A percentile compares a stretch with the other conserved stretches of the same genome.
Evolutionary conservation across 2,888 invertebrate species (phyloP).

Genomic region (Drosophila paramelanica): DNA sequence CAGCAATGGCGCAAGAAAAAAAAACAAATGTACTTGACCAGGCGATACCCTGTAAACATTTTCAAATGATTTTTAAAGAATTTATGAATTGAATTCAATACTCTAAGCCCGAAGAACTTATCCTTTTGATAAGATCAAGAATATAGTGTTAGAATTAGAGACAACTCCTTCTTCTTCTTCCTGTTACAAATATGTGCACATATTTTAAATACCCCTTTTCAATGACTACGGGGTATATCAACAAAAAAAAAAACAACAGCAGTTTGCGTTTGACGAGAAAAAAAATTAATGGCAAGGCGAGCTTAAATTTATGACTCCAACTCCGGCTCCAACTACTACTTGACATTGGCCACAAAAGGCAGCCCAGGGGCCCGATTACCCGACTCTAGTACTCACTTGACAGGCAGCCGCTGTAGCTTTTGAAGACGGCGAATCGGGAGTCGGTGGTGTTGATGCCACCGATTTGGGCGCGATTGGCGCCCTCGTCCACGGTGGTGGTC

Average conservation of each 20-base stretch:
- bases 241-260: not conserved
- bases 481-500: slow-evolving; percentile 88
- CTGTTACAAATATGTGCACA: no score
- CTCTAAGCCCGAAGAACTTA: no score
- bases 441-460: slow-evolving; percentile 94
- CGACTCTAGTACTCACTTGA: slow-evolving; percentile 89
- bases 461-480: slow-evolving; percentile 93
- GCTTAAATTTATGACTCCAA: slow-evolving; percentile 60
- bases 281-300: slow-evolving; percentile 57
- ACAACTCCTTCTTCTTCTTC: no score
- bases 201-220: not conserved
- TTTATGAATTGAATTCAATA: no score
- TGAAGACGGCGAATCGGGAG: slow-evolving; percentile 92
- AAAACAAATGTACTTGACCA: not conserved
- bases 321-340: not conserved
- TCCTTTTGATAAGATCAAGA: no score
- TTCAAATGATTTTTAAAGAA: no score
- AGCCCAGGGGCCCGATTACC: slow-evolving; percentile 14
- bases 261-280: slow-evolving; percentile 15
- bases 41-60: not conserved
- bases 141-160: no score
- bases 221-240: not conserved
- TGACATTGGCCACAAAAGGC: slow-evolving; percentile 9
- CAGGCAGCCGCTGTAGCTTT: slow-evolving; percentile 94
- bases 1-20: not conserved